Conservation (phyloP, 1,140 invertebrate species). For the Meloidogyne exigua region DNA sequence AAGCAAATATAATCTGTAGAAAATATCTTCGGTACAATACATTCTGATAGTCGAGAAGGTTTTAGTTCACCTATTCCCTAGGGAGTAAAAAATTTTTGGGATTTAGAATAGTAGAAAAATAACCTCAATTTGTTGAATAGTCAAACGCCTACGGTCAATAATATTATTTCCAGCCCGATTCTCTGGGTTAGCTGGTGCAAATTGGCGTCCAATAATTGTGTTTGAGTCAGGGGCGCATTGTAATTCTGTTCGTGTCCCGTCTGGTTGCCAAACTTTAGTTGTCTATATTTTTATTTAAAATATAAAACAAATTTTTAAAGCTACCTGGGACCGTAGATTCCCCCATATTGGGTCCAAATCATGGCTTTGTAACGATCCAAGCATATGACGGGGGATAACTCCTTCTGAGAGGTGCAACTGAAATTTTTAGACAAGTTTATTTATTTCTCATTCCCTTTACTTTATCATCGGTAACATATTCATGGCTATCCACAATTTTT, state of each 20-base stretch:
- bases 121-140: conserved; percentile 37
- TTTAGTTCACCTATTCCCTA: conserved; percentile 35
- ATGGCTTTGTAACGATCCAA: conserved; percentile 25
- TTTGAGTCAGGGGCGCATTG: conserved; percentile 35
- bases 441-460: not conserved
- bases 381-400: conserved; percentile 35
- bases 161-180: conserved; percentile 39
- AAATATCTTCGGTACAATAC: conserved; percentile 45
- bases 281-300: conserved; percentile 30
- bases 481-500: conserved; percentile 44
- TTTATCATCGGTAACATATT: conserved; percentile 41
- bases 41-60: conserved; percentile 33
- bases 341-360: conserved; percentile 34
- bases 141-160: conserved; percentile 40
- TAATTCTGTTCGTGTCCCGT: conserved; percentile 30
- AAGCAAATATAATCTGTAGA: conserved; percentile 31
- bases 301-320: not conserved
- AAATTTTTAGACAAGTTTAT: not conserved
- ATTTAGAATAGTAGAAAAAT: not conserved
- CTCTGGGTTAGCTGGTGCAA: conserved; percentile 33
- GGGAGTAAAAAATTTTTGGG: not conserved
- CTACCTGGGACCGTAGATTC: conserved; percentile 30
- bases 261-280: conserved; percentile 38
- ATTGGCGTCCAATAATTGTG: conserved; percentile 42
- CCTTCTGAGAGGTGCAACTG: conserved; percentile 39